Evolutionary conservation across 2,888 invertebrate genomes (phyloP).

Genomic region (Cantharis rufa): DNA sequence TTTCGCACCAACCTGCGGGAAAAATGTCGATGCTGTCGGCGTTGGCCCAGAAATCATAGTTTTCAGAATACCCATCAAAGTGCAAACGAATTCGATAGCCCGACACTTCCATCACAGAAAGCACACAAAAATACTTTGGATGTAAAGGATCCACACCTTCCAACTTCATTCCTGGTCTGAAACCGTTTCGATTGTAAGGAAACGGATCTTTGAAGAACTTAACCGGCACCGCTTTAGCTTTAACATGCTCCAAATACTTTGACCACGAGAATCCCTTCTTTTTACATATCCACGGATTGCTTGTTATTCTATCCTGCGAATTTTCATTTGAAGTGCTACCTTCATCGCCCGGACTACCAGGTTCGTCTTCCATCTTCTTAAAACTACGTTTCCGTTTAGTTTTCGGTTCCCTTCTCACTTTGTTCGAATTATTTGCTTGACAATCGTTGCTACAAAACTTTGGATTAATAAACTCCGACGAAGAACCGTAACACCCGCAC

Average conservation of each 20-base stretch:
- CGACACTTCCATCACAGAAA: slow-evolving; percentile 79
- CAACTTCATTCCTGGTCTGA: slow-evolving; percentile 84
- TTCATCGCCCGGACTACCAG: slow-evolving; percentile 43
- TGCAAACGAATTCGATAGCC: slow-evolving; percentile 85
- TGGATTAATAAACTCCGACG: slow-evolving; percentile 79
- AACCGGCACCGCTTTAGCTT: slow-evolving; percentile 73
- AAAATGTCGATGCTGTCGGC: slow-evolving; percentile 91
- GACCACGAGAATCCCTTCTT: slow-evolving; percentile 79
- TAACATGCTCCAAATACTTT: slow-evolving; percentile 73
- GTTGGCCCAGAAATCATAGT: slow-evolving; percentile 93
- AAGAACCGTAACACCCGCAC: slow-evolving; percentile 84
- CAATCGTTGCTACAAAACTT: slow-evolving; percentile 77
- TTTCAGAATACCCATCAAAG: slow-evolving; percentile 88
- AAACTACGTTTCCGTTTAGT: slow-evolving; percentile 38
- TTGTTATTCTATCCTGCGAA: slow-evolving; percentile 49
- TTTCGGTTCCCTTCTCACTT: slow-evolving; percentile 38
- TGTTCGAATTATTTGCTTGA: slow-evolving; percentile 56
- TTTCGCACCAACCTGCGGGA: slow-evolving; percentile 92
- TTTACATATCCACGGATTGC: slow-evolving; percentile 72
- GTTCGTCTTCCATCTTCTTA: slow-evolving; percentile 38
- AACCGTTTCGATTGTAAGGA: slow-evolving; percentile 75
- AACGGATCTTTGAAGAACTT: slow-evolving; percentile 81
- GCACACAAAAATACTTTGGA: slow-evolving; percentile 86
- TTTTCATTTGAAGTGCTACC: slow-evolving; percentile 49
- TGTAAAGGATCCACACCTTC: slow-evolving; percentile 94